phyloP scores from a whole-genome alignment of 2,888 invertebrate species.

The Diarsia brunnea region DNA sequence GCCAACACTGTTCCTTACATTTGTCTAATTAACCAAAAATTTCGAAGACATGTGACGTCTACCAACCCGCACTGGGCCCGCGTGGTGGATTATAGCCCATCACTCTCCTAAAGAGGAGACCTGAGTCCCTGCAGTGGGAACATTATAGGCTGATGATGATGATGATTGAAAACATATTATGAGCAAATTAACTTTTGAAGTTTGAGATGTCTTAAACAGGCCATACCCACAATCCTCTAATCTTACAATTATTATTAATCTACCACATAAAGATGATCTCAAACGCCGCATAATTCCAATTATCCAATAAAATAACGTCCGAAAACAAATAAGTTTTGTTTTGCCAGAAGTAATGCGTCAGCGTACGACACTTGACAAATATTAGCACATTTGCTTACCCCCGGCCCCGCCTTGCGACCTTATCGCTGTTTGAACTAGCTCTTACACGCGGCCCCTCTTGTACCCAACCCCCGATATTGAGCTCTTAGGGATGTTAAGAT shows the following conservation, averaged over 20 bases:
- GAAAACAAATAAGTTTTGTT: conserved; percentile 65
- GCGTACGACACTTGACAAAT: conserved; percentile 74
- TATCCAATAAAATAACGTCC: conserved; percentile 65
- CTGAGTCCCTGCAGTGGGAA: no score
- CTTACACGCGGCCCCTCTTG: conserved; percentile 67
- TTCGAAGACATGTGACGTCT: no score
- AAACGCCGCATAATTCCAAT: conserved; percentile 46
- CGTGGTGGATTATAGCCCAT: no score
- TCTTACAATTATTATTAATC: conserved; percentile 13
- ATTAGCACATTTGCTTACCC: conserved; percentile 72
- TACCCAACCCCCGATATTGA: conserved; percentile 61
- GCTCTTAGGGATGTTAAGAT: conserved; percentile 60
- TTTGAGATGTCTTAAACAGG: no score
- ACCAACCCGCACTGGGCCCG: no score
- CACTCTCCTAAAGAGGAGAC: no score
- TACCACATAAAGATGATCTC: conserved; percentile 1
- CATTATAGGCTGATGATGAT: no score
- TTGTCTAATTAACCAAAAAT: no score
- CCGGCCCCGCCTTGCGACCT: conserved; percentile 65
- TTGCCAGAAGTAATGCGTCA: conserved; percentile 71
- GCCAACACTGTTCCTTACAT: no score
- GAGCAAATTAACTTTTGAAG: no score
- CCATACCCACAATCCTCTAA: conserved; percentile 10
- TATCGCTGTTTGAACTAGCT: conserved; percentile 76
- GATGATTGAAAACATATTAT: no score